These are phyloP conservation scores for Leistus spinibarbis DNA, from an alignment of 2,888 invertebrate genomes.

Conservation along the genomic window DNA sequence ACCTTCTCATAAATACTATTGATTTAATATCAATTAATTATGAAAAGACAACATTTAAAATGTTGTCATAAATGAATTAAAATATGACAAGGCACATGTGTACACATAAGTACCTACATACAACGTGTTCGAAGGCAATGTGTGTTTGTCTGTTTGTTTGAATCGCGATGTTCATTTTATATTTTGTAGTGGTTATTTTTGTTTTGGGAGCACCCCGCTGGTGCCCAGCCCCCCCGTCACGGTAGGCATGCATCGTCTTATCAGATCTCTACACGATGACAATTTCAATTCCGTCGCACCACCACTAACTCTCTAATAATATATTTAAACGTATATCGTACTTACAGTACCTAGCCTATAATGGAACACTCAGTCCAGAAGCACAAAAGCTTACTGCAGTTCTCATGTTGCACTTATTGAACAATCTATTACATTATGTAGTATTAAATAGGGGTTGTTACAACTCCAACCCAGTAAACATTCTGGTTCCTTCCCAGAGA, in stretches of 20 bases:
- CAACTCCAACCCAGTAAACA: too few species aligned
- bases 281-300: constrained; percentile 54
- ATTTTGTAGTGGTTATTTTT: constrained; percentile 15
- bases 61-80: background rate
- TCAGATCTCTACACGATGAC: constrained; percentile 59
- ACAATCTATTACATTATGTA: too few species aligned
- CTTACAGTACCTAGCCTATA: too few species aligned
- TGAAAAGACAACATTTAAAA: background rate
- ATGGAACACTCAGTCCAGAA: too few species aligned
- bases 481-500: too few species aligned
- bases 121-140: background rate
- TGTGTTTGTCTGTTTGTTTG: constrained; percentile 1
- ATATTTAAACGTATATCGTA: background rate
- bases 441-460: too few species aligned
- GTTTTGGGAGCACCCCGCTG: constrained; percentile 48
- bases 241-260: constrained; percentile 54
- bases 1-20: background rate
- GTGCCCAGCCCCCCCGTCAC: constrained; percentile 49
- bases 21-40: background rate
- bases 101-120: background rate
- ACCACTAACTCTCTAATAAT: constrained; percentile 37
- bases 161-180: constrained; percentile 56
- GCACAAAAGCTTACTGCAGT: too few species aligned
- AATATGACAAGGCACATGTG: constrained; percentile 1
- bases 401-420: too few species aligned